Evolutionary conservation across 1,140 invertebrate species (phyloP).

Genomic region (Rhagoletis zephyria): DNA sequence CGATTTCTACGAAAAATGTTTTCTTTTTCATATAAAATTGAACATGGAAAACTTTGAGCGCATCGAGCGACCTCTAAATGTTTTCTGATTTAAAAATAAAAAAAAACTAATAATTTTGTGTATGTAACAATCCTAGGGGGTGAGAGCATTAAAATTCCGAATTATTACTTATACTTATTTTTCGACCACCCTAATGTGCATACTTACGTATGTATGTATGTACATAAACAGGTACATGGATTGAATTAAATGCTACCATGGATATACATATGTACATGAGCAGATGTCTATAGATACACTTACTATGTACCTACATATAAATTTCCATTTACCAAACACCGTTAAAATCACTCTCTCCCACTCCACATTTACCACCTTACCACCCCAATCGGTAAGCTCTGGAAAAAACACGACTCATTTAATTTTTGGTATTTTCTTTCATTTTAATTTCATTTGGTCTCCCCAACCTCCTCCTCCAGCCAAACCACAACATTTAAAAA

Average conservation of each 20-base stretch:
- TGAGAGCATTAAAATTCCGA: too few species aligned
- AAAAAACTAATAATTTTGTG: too few species aligned
- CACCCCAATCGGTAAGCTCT: background rate
- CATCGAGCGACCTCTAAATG: too few species aligned
- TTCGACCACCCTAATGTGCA: too few species aligned
- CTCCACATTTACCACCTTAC: background rate
- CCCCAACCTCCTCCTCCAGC: background rate
- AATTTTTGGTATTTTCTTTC: slow-evolving; percentile 43
- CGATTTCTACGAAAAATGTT: too few species aligned
- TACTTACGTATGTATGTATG: background rate
- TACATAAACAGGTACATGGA: background rate
- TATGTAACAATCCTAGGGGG: too few species aligned
- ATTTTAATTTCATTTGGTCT: background rate
- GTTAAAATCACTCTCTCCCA: background rate
- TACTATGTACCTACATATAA: background rate
- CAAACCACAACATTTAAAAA: background rate
- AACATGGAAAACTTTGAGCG: too few species aligned
- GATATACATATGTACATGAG: background rate
- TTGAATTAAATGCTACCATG: too few species aligned
- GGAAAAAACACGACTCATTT: background rate
- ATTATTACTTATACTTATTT: too few species aligned
- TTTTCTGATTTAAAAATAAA: too few species aligned
- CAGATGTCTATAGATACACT: background rate
- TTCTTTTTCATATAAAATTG: too few species aligned
- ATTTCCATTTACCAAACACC: background rate